Evolutionary conservation across 2,797 vertebrate genomes (phyloP).

Genomic region (Acrossocheilus fasciatus): DNA sequence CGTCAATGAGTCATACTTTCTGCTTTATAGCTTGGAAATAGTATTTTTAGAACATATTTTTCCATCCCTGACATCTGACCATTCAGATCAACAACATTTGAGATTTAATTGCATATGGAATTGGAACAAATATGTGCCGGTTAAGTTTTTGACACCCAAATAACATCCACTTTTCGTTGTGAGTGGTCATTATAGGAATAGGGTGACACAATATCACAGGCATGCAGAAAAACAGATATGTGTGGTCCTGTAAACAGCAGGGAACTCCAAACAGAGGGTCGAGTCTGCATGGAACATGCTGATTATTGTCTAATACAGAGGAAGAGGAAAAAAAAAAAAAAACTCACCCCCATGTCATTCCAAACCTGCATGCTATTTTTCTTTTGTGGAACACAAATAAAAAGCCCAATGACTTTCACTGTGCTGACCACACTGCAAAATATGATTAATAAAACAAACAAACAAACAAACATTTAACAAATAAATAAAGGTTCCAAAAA

Average conservation of each 20-base stretch:
- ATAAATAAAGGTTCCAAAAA: no score
- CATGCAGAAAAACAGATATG: slow-evolving; percentile 30
- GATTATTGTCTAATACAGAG: not conserved
- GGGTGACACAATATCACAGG: slow-evolving; percentile 22
- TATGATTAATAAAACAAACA: no score
- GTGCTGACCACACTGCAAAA: no score
- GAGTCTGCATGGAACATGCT: not conserved
- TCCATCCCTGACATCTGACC: not conserved
- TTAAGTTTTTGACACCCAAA: slow-evolving; percentile 20
- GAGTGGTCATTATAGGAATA: not conserved
- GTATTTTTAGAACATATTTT: slow-evolving; percentile 21
- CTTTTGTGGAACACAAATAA: no score
- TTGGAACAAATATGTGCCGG: not conserved
- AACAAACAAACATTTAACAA: no score
- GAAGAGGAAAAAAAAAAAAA: not conserved
- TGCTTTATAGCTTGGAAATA: slow-evolving; percentile 16
- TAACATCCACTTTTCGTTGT: not conserved
- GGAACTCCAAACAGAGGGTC: not conserved
- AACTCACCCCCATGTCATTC: no score
- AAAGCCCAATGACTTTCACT: no score
- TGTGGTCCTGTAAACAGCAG: slow-evolving; percentile 19
- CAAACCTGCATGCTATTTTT: no score
- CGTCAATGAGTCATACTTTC: slow-evolving; percentile 28
- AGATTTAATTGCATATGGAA: not conserved
- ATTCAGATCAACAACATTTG: not conserved